These are phyloP conservation scores for Clarias laeviceps DNA, from an alignment of 2,797 vertebrate genomes.

Conservation along the genomic window DNA sequence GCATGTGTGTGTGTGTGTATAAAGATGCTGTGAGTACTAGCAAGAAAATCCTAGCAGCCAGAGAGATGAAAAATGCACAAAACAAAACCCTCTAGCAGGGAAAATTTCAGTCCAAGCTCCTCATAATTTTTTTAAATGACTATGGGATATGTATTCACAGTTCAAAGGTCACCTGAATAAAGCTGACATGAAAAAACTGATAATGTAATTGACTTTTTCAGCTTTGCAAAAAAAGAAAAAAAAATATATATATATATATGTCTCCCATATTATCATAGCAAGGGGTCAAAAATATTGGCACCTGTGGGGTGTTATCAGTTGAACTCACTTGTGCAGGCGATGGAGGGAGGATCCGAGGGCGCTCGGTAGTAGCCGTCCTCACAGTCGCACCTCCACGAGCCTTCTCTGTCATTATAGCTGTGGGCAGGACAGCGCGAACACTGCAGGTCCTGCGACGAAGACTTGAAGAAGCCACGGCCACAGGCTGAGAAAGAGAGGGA, in stretches of 20 bases:
- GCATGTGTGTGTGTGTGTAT: not conserved
- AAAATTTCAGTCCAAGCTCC: not conserved
- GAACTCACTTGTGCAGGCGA: slow-evolving; percentile 94
- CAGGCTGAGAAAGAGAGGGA: slow-evolving; percentile 77
- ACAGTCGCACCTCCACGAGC: slow-evolving; percentile 94
- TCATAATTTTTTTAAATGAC: not conserved
- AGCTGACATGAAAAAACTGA: too few relatives aligned
- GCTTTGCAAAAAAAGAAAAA: too few relatives aligned
- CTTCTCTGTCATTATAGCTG: slow-evolving; percentile 94
- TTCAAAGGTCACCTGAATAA: not conserved
- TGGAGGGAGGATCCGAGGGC: slow-evolving; percentile 88
- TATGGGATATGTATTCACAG: too few relatives aligned
- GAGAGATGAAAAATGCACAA: not conserved
- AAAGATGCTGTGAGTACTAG: too few relatives aligned
- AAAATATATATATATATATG: too few relatives aligned
- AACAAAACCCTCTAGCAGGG: not conserved
- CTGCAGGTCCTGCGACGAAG: slow-evolving; percentile 96
- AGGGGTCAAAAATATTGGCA: not conserved
- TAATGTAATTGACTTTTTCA: not conserved
- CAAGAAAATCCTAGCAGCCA: not conserved
- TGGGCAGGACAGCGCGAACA: slow-evolving; percentile 95
- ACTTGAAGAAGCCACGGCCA: slow-evolving; percentile 96
- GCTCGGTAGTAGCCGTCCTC: slow-evolving; percentile 96
- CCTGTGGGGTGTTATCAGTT: not conserved
- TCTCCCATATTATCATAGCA: not conserved